Evolutionary conservation across 2,888 invertebrate genomes (phyloP).

Genomic region (Gastracanthus pulcherrimus): DNA sequence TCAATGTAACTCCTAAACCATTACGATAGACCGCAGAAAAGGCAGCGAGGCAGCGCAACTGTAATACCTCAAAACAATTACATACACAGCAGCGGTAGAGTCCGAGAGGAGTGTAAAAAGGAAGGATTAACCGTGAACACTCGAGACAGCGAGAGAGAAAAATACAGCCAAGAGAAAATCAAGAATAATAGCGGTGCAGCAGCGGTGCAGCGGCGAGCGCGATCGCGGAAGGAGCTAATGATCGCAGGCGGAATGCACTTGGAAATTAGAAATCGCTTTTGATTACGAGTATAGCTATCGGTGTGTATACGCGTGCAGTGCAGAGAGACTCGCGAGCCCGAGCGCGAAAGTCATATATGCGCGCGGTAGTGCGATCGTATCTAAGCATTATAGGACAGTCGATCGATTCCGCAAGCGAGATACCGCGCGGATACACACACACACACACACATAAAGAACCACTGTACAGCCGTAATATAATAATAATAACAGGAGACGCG

Average conservation of each 20-base stretch:
- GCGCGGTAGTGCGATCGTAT: not conserved
- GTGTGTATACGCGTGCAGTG: not conserved
- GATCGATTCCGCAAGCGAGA: not conserved
- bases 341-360: conserved; percentile 15
- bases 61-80: too few relatives aligned
- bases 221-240: conserved; percentile 30
- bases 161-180: not conserved
- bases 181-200: not conserved
- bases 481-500: not conserved
- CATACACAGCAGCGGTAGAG: too few relatives aligned
- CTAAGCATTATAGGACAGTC: not conserved
- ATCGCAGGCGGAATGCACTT: conserved; percentile 46
- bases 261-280: conserved; percentile 56
- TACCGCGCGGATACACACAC: not conserved
- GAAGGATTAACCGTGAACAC: too few relatives aligned
- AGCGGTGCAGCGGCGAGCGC: not conserved
- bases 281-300: conserved; percentile 37
- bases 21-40: too few relatives aligned
- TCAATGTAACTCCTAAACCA: too few relatives aligned
- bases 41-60: too few relatives aligned
- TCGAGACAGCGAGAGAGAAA: not conserved
- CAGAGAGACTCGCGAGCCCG: not conserved
- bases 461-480: not conserved
- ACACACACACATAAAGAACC: not conserved
- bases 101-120: too few relatives aligned